Conservation (phyloP, 2,113 vertebrate genomes). For the Nibea albiflora region DNA sequence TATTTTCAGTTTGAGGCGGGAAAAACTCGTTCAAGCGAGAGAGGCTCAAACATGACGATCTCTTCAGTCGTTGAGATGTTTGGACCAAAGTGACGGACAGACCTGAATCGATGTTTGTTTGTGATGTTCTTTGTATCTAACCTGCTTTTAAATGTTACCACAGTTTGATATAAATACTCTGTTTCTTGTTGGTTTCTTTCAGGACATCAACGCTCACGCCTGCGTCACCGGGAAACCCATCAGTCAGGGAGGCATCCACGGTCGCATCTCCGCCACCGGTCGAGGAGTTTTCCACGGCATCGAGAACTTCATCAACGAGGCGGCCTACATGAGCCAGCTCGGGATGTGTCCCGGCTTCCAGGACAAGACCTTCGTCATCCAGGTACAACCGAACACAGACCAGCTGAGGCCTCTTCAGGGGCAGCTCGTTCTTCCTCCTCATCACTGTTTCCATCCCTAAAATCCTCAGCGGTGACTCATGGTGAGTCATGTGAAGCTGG, state of each 20-base stretch:
- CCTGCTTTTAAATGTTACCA: not conserved
- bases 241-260: constrained; percentile 97
- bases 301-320: constrained; percentile 98
- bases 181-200: not conserved
- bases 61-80: too few species aligned
- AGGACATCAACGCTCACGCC: constrained; percentile 97
- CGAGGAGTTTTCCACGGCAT: constrained; percentile 97
- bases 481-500: not conserved
- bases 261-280: constrained; percentile 95
- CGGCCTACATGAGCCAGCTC: constrained; percentile 95
- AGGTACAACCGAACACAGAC: constrained; percentile 82
- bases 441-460: not conserved
- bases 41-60: too few species aligned
- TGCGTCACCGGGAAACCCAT: constrained; percentile 98
- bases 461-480: constrained; percentile 6
- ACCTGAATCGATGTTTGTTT: not conserved
- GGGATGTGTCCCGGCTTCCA: constrained; percentile 95
- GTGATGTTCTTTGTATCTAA: not conserved
- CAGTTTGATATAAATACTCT: too few species aligned
- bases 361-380: constrained; percentile 96
- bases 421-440: not conserved
- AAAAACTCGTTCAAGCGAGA: too few species aligned
- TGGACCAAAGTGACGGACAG: too few species aligned
- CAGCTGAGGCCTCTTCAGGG: too few species aligned
- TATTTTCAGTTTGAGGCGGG: too few species aligned